Conservation (phyloP, 92 coral and sea anemone species). For the Epizoanthus ramosus region DNA sequence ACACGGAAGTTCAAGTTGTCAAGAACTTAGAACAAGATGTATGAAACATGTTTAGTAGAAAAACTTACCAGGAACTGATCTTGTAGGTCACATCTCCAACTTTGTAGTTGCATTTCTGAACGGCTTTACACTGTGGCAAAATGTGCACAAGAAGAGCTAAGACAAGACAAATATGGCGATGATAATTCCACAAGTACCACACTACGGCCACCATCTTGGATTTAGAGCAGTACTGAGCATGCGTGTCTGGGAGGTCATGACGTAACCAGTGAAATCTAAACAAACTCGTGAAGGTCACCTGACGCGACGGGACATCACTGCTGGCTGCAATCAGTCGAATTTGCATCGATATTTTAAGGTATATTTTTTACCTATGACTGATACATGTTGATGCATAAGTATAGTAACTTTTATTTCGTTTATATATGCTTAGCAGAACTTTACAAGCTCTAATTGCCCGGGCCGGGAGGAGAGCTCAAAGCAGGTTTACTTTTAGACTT, state of each 20-base stretch:
- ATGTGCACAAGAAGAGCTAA: constrained; percentile 1
- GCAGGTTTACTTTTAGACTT: too few relatives aligned
- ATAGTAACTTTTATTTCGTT: too few relatives aligned
- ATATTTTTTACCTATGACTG: too few relatives aligned
- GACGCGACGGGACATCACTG: background rate
- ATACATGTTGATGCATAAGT: too few relatives aligned
- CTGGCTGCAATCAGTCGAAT: too few relatives aligned
- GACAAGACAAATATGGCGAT: constrained; percentile 14
- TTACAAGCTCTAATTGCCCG: too few relatives aligned
- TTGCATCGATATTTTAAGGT: too few relatives aligned
- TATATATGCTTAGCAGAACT: too few relatives aligned
- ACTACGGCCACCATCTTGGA: constrained; percentile 84
- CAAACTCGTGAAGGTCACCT: constrained; percentile 63
- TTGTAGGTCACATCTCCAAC: constrained; percentile 43
- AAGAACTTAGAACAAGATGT: background rate
- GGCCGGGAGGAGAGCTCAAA: too few relatives aligned
- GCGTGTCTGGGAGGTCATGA: constrained; percentile 38
- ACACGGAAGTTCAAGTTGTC: too few relatives aligned
- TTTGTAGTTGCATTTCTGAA: constrained; percentile 51
- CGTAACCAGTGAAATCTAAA: constrained; percentile 24
- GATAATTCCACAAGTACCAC: constrained; percentile 37
- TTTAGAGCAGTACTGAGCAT: constrained; percentile 46
- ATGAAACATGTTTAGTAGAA: background rate
- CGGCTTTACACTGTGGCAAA: constrained; percentile 30
- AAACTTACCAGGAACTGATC: constrained; percentile 62